Conservation (phyloP, 2,888 invertebrate genomes). For the Drosophila maculinotata region DNA sequence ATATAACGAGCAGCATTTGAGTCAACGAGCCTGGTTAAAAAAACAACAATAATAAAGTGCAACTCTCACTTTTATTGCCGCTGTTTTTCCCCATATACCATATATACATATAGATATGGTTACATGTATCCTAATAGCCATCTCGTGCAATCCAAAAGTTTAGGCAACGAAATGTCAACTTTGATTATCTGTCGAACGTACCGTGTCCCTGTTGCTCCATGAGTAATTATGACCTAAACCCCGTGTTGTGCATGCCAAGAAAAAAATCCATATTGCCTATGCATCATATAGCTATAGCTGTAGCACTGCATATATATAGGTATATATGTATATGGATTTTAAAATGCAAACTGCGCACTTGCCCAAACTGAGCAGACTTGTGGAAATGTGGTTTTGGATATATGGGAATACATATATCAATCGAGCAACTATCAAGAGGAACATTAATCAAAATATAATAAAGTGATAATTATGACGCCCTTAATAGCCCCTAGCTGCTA, state of each 20-base stretch:
- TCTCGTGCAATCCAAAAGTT: constrained; percentile 45
- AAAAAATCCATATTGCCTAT: constrained; percentile 58
- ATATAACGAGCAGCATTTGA: constrained; percentile 31
- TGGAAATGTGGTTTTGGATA: background rate
- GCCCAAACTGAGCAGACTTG: no score
- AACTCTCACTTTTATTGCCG: constrained; percentile 48
- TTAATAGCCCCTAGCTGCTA: constrained; percentile 14
- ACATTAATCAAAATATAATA: constrained; percentile 59
- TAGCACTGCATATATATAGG: constrained; percentile 6
- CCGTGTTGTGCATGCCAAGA: constrained; percentile 31
- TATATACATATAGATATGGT: constrained; percentile 4
- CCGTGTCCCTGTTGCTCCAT: constrained; percentile 10
- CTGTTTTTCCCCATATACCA: constrained; percentile 10
- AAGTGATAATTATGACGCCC: constrained; percentile 61
- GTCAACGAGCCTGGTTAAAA: constrained; percentile 4
- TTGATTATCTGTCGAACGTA: constrained; percentile 60
- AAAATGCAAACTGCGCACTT: constrained; percentile 16
- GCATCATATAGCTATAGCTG: no score
- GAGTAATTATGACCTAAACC: constrained; percentile 66
- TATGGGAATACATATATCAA: constrained; percentile 26
- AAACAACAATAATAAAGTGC: constrained; percentile 6
- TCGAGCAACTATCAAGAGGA: constrained; percentile 43
- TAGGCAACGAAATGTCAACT: constrained; percentile 67
- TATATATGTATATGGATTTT: constrained; percentile 5
- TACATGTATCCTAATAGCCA: constrained; percentile 30